Evolutionary conservation across 2,797 vertebrate genomes (phyloP).

Genomic region (Coracias cyanogaster): DNA sequence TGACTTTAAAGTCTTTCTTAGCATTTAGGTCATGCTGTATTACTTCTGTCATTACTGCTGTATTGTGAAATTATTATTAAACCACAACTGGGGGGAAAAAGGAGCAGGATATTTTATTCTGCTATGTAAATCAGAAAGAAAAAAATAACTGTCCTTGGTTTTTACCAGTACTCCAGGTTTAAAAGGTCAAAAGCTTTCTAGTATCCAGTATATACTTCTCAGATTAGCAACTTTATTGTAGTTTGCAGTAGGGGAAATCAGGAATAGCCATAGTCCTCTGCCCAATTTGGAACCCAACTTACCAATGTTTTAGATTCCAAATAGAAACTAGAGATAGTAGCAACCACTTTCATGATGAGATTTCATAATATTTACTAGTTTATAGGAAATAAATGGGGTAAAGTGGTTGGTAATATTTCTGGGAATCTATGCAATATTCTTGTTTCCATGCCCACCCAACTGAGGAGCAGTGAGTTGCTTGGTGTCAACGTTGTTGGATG

Average conservation of each 20-base stretch:
- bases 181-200: not conserved
- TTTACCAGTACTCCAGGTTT: not conserved
- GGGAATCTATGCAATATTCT: not conserved
- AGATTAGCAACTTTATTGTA: too few relatives aligned
- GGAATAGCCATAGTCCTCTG: not conserved
- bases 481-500: not conserved
- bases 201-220: not conserved
- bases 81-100: fast-evolving
- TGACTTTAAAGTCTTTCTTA: not conserved
- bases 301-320: not conserved
- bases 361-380: not conserved
- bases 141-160: fast-evolving
- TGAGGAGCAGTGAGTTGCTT: not conserved
- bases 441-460: not conserved
- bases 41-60: too few relatives aligned
- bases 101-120: not conserved
- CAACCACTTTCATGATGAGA: not conserved
- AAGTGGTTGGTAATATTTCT: not conserved
- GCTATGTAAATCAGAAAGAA: not conserved
- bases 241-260: not conserved
- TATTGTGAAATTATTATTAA: not conserved
- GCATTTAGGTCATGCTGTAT: not conserved
- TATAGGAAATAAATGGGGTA: not conserved
- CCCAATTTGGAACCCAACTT: not conserved
- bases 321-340: not conserved